Evolutionary conservation across 2,888 invertebrate genomes (phyloP).

Genomic region (Uropetala carovei): DNA sequence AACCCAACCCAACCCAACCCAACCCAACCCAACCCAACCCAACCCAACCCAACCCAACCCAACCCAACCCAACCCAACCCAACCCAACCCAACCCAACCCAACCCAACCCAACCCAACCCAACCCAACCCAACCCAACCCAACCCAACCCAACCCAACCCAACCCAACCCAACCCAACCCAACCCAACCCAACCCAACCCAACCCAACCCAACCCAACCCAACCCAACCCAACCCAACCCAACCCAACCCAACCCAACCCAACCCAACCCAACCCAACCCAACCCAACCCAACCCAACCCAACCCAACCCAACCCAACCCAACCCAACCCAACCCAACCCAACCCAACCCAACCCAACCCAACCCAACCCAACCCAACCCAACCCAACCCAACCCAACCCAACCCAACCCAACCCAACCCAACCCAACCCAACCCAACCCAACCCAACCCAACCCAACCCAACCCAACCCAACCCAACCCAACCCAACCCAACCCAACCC

Average conservation of each 20-base stretch:
- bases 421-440: constrained; percentile 1
- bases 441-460: constrained; percentile 1
- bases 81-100: constrained; percentile 1
- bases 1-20: constrained; percentile 1
- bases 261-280: constrained; percentile 1
- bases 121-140: constrained; percentile 1
- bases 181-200: constrained; percentile 1
- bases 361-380: constrained; percentile 1
- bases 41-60: constrained; percentile 1
- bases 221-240: constrained; percentile 1
- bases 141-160: constrained; percentile 1
- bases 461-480: constrained; percentile 1
- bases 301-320: constrained; percentile 1
- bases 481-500: constrained; percentile 1
- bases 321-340: constrained; percentile 1
- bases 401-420: constrained; percentile 1
- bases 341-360: constrained; percentile 1
- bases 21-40: constrained; percentile 1
- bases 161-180: constrained; percentile 1
- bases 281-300: constrained; percentile 1
- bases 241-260: constrained; percentile 1
- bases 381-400: constrained; percentile 1
- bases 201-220: constrained; percentile 1
- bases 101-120: constrained; percentile 1
- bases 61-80: constrained; percentile 1